Evolutionary conservation across 1,140 invertebrate species (phyloP), one percentile per base, ranked within the genome.

Genomic region (Rhynchophorus ferrugineus): DNA sequence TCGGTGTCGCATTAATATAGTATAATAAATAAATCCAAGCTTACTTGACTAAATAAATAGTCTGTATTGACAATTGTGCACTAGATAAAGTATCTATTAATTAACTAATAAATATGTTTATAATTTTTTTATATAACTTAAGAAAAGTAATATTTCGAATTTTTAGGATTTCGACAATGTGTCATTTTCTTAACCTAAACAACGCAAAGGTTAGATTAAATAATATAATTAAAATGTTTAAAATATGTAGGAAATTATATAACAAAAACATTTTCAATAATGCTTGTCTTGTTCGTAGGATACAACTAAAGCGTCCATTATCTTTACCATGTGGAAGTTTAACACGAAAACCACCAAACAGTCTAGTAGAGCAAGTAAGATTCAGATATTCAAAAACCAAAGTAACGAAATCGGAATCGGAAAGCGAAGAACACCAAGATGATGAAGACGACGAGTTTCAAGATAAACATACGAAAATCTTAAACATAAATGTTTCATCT

Each of bases 401-500:
- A 14, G 21, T n/a, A 11, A 42, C 8, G 1, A 44, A 47, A 33
- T 29, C 47, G n/a, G 52, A 56, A 22, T 53, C 33, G 24, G 54
- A 63, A 35, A 37, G 39, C 16, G 56, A 60, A 22, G 60, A 70
- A 50, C 58, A 62, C 1, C 61, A 64, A 44, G 63, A 66, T 13
- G 64, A 70, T 19, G 67, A 67, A 21, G 64, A 59, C 21, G 63
- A 67, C 34, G 51, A 59, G 41, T 24, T 67, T 17, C 47, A 52
- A 21, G 71, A 73, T 54, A 71, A 71, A 57, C 74, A 78, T 20
- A 58, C 67, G 18, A 84, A 82, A 71, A 62, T 81, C 11, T 58
- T 83, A 1, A 76, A 75, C 61, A 67, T 75, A 21, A 78, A 65
- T 52, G 71, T 84, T 13, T 72, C 73, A 49, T 83, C 82, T 2